Conservation (phyloP, 2,797 vertebrate genomes). For the Coregonus suidteri region DNA sequence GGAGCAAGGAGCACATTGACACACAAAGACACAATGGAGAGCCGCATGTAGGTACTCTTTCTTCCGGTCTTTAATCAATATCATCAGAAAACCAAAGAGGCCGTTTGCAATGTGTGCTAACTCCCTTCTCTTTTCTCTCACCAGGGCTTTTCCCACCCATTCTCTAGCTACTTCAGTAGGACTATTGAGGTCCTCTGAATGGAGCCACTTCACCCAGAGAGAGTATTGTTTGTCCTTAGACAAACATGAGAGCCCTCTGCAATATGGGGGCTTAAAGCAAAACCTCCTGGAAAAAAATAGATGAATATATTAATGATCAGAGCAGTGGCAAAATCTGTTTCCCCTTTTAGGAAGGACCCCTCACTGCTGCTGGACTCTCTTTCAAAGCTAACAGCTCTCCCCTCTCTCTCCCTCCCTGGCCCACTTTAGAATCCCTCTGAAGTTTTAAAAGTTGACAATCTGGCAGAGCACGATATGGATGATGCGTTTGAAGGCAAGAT, state of each 20-base stretch:
- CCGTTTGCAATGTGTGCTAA: constrained; percentile 52
- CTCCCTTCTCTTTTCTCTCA: constrained; percentile 44
- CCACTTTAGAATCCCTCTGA: constrained; percentile 69
- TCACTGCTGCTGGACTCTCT: constrained; percentile 51
- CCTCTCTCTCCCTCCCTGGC: constrained; percentile 50
- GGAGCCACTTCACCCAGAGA: constrained; percentile 72
- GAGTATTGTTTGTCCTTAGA: constrained; percentile 69
- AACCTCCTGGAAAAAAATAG: neutral
- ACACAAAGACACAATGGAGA: constrained; percentile 52
- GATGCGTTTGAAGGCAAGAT: constrained; percentile 63
- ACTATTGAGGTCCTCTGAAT: constrained; percentile 74
- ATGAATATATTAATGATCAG: constrained; percentile 31
- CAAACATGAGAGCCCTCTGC: constrained; percentile 44
- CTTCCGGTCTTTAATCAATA: constrained; percentile 68
- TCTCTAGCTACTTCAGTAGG: constrained; percentile 70
- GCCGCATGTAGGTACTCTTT: constrained; percentile 53
- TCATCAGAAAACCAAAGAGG: constrained; percentile 58
- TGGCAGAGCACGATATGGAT: constrained; percentile 63
- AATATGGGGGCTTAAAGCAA: neutral
- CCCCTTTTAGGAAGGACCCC: constrained; percentile 43
- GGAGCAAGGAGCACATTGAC: constrained; percentile 49
- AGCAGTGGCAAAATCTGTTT: constrained; percentile 40
- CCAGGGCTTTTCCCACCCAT: constrained; percentile 67
- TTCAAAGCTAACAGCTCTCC: constrained; percentile 61
- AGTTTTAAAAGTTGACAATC: constrained; percentile 68